phyloP scores from a whole-genome alignment of 1,140 invertebrate genomes.

The Platorchestia sp. region DNA sequence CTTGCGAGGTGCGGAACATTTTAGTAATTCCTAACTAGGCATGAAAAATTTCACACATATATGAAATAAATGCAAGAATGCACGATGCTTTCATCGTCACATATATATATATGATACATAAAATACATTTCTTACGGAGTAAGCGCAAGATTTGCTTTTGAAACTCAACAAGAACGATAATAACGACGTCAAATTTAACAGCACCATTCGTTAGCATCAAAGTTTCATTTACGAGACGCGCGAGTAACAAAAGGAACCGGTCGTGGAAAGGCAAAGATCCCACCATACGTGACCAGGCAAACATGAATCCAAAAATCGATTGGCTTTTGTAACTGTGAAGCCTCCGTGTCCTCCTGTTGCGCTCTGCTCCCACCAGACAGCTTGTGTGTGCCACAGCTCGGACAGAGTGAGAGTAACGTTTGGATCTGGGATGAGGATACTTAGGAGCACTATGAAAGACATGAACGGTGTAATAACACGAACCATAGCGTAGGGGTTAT shows the following conservation, averaged over 20 bases:
- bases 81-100: background rate
- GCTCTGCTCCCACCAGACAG: background rate
- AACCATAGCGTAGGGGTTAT: background rate
- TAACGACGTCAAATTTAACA: background rate
- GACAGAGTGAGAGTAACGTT: background rate
- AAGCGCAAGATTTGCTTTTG: background rate
- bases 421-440: background rate
- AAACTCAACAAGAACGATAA: background rate
- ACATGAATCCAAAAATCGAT: slow-evolving; percentile 9
- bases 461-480: background rate
- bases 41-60: background rate
- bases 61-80: background rate
- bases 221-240: background rate
- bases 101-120: background rate
- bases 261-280: background rate
- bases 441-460: background rate
- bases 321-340: slow-evolving; percentile 7
- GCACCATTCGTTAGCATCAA: background rate
- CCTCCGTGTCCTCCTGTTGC: background rate
- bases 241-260: background rate
- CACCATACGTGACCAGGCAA: slow-evolving; percentile 3
- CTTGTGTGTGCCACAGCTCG: background rate
- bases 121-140: background rate
- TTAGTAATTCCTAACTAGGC: background rate
- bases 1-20: background rate